phyloP scores from a whole-genome alignment of 1,140 invertebrate genomes.

The Sarcophaga bullata region DNA sequence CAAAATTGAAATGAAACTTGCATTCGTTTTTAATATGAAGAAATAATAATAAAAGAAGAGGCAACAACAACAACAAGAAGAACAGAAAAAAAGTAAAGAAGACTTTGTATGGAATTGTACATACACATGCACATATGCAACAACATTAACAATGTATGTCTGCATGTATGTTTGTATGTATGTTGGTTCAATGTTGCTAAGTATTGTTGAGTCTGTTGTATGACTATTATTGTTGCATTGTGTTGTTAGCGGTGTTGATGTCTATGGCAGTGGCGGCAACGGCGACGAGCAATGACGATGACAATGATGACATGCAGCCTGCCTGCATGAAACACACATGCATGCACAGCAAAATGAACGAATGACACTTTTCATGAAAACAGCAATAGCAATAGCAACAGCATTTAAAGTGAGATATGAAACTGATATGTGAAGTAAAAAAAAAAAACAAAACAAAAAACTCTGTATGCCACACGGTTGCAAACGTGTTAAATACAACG shows the following conservation, averaged over 20 bases:
- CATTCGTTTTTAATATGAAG: constrained; percentile 9
- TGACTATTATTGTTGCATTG: no score
- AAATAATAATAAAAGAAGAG: constrained; percentile 11
- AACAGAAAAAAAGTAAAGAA: not conserved
- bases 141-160: not conserved
- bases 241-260: not conserved
- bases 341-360: not conserved
- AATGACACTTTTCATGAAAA: not conserved
- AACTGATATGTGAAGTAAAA: not conserved
- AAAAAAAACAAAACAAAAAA: not conserved
- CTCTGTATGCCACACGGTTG: not conserved
- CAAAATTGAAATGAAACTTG: constrained; percentile 4
- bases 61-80: not conserved
- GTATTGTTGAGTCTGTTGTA: not conserved
- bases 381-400: not conserved
- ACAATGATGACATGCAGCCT: constrained; percentile 34
- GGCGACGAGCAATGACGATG: constrained; percentile 10
- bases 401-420: not conserved
- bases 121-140: no score
- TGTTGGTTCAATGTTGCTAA: not conserved
- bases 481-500: constrained; percentile 7
- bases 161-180: not conserved
- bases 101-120: not conserved
- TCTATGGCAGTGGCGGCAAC: not conserved
- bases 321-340: not conserved